Evolutionary conservation across 1,140 invertebrate genomes (phyloP).

Genomic region (Trinorchestia longiramus): DNA sequence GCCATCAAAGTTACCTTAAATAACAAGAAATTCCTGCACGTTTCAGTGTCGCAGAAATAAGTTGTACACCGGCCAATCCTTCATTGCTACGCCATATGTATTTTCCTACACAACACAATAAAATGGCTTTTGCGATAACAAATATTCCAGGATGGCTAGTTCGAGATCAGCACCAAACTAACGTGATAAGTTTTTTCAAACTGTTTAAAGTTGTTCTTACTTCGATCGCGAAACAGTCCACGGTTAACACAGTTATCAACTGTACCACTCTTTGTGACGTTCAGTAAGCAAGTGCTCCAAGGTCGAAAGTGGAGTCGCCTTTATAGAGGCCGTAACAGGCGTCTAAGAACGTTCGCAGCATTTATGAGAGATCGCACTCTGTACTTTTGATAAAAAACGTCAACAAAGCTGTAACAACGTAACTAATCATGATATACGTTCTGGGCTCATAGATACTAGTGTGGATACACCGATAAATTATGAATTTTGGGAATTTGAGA

Average conservation of each 20-base stretch:
- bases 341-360: neutral
- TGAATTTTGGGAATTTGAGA: neutral
- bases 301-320: neutral
- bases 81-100: neutral
- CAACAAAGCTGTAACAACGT: neutral
- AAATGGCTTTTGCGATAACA: neutral
- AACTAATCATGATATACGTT: neutral
- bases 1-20: neutral
- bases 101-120: neutral
- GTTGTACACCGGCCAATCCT: neutral
- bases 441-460: neutral
- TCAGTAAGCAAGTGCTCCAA: neutral
- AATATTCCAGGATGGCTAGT: neutral
- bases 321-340: neutral
- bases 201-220: neutral
- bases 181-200: neutral
- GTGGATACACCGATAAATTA: neutral
- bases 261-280: neutral
- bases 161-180: neutral
- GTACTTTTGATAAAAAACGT: neutral
- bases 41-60: neutral
- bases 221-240: neutral
- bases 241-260: neutral
- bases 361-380: too few species aligned
- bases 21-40: neutral